These are phyloP conservation scores for Catocala nupta DNA, from an alignment of 2,888 invertebrate species.

Conservation along the genomic window DNA sequence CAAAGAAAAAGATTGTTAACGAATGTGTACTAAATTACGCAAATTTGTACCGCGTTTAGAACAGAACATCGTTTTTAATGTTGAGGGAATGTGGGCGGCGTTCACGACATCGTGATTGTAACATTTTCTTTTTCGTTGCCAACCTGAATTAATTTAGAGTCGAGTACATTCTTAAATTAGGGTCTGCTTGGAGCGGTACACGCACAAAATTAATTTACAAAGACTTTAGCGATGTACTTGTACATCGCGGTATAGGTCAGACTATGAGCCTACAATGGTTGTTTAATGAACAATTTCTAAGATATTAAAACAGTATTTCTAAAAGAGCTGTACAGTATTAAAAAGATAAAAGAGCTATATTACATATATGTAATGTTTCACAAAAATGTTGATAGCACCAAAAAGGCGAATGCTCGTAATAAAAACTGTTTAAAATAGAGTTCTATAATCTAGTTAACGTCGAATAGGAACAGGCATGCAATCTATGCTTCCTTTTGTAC, in stretches of 20 bases:
- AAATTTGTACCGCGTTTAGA: slow-evolving; percentile 32
- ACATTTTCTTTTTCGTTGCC: slow-evolving; percentile 61
- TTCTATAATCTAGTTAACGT: no score
- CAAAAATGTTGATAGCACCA: no score
- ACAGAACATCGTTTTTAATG: slow-evolving; percentile 38
- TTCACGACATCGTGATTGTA: slow-evolving; percentile 45
- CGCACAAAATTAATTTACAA: slow-evolving; percentile 60
- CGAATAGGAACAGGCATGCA: no score
- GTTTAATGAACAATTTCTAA: slow-evolving; percentile 16
- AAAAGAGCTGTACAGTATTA: no score
- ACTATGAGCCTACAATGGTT: slow-evolving; percentile 15
- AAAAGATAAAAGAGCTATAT: no score
- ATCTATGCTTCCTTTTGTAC: no score
- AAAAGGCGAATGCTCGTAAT: no score
- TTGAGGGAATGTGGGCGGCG: slow-evolving; percentile 53
- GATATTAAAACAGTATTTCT: no score
- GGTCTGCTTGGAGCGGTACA: slow-evolving; percentile 67
- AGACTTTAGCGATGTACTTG: slow-evolving; percentile 38
- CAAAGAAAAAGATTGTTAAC: slow-evolving; percentile 27
- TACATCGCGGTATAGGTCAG: slow-evolving; percentile 22
- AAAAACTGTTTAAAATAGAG: no score
- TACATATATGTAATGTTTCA: no score
- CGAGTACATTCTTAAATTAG: slow-evolving; percentile 61
- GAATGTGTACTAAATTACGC: slow-evolving; percentile 15
- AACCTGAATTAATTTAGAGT: slow-evolving; percentile 62